Percentiles rank a stretch among this genome's conserved stretches.
Conservation (phyloP, 2,797 vertebrate genomes). For the Scleropages formosus region DNA sequence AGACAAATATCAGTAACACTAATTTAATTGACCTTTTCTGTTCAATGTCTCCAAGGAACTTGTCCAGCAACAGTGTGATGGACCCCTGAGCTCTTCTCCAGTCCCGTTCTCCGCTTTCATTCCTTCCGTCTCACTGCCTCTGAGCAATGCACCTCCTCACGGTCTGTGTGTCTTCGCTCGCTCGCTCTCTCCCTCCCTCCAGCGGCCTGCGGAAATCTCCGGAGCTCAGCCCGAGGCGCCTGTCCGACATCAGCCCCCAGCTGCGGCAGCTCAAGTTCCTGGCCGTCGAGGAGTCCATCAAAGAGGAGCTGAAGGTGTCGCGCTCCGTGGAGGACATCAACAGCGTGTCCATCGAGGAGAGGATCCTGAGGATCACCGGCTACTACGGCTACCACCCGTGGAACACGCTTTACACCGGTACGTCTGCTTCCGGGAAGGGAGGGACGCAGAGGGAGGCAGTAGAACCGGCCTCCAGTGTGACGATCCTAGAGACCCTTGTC, state of each 20-base stretch:
- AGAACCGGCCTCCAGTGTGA: background rate
- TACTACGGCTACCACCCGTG: conserved; percentile 95
- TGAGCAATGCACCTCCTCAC: too few relatives aligned
- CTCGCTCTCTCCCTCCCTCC: too few relatives aligned
- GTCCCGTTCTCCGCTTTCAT: too few relatives aligned
- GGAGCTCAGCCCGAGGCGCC: conserved; percentile 88
- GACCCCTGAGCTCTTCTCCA: too few relatives aligned
- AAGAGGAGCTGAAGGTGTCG: conserved; percentile 89
- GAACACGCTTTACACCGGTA: conserved; percentile 83
- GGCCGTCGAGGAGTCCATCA: conserved; percentile 89
- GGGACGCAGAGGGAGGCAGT: background rate
- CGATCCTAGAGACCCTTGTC: too few relatives aligned
- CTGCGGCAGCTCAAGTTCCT: conserved; percentile 92
- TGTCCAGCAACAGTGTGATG: too few relatives aligned
- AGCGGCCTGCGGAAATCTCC: conserved; percentile 89
- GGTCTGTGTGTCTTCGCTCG: background rate
- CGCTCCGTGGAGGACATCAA: conserved; percentile 90
- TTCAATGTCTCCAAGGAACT: too few relatives aligned
- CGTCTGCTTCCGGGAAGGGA: conserved; percentile 49
- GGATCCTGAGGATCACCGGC: conserved; percentile 89
- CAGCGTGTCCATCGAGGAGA: conserved; percentile 87
- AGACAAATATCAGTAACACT: too few relatives aligned
- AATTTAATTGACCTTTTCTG: too few relatives aligned
- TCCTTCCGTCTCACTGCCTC: too few relatives aligned
- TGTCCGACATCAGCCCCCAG: conserved; percentile 96